These are phyloP conservation scores for Ypsolopha sequella DNA, from an alignment of 2,888 invertebrate genomes.

Conservation along the genomic window DNA sequence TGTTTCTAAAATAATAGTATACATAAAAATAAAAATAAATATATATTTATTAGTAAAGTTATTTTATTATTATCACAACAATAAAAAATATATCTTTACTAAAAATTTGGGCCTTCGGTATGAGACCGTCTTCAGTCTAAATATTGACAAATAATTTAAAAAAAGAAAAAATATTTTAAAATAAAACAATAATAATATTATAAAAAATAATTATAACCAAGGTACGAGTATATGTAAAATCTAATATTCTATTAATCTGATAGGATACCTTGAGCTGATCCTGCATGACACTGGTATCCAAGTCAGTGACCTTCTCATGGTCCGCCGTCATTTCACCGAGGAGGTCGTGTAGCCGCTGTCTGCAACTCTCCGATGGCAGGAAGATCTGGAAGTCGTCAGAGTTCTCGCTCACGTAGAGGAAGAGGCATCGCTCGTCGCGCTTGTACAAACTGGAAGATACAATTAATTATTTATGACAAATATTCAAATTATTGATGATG, in stretches of 20 bases:
- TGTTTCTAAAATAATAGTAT: no score
- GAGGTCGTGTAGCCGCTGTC: constrained; percentile 86
- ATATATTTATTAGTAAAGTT: no score
- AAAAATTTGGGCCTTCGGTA: no score
- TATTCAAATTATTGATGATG: background rate
- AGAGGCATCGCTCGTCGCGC: constrained; percentile 94
- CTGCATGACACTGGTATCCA: constrained; percentile 80
- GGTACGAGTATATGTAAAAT: no score
- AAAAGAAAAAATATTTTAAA: no score
- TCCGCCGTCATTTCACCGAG: constrained; percentile 90
- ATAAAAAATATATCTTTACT: no score
- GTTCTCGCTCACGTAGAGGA: constrained; percentile 97
- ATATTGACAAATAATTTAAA: no score
- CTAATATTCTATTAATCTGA: background rate
- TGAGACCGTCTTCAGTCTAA: no score
- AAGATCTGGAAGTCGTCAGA: constrained; percentile 99
- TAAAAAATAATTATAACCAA: no score
- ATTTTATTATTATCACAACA: no score
- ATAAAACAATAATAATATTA: no score
- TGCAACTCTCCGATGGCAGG: constrained; percentile 90
- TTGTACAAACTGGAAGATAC: constrained; percentile 83
- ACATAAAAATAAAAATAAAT: no score
- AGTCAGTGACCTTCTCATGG: constrained; percentile 82
- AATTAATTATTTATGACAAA: background rate
- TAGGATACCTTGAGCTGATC: constrained; percentile 77